Percentiles rank a stretch among this genome's conserved stretches.
These are phyloP conservation scores for Cisticola juncidis DNA, from an alignment of 2,113 vertebrate species.

Conservation along the genomic window DNA sequence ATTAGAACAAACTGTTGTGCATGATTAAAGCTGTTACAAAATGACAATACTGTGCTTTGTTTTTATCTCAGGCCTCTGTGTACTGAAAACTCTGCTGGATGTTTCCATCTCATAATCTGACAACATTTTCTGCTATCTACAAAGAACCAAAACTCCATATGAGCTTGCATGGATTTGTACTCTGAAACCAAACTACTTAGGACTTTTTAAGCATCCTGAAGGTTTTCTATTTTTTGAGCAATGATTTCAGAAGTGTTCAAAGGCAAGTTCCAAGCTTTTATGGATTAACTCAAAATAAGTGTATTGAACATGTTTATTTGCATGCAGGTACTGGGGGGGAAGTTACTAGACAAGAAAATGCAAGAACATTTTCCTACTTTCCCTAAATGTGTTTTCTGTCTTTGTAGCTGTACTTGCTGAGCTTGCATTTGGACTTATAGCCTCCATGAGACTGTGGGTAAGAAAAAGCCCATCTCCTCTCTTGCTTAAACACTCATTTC, in stretches of 20 bases:
- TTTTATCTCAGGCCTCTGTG: conserved; percentile 1
- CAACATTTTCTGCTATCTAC: conserved; percentile 2
- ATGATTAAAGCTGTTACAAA: conserved; percentile 34
- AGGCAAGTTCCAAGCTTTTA: background rate
- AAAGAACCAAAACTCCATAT: conserved; percentile 2
- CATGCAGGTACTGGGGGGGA: background rate
- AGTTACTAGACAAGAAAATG: background rate
- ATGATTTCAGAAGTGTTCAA: background rate
- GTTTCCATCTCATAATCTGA: conserved; percentile 17
- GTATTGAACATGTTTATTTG: background rate
- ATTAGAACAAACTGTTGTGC: background rate
- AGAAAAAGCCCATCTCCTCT: background rate
- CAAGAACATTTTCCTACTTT: background rate
- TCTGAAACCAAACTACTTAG: background rate
- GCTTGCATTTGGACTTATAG: background rate
- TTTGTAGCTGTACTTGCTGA: background rate
- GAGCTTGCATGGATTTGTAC: background rate
- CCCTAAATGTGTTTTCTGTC: background rate
- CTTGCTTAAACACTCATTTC: background rate
- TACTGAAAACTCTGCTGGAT: conserved; percentile 27
- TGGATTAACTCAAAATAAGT: background rate
- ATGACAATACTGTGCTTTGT: background rate
- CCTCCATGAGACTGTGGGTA: background rate
- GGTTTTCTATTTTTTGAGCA: background rate
- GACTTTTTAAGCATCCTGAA: background rate